Evolutionary conservation across 1,140 invertebrate genomes (phyloP).

Genomic region (Euura lappo): DNA sequence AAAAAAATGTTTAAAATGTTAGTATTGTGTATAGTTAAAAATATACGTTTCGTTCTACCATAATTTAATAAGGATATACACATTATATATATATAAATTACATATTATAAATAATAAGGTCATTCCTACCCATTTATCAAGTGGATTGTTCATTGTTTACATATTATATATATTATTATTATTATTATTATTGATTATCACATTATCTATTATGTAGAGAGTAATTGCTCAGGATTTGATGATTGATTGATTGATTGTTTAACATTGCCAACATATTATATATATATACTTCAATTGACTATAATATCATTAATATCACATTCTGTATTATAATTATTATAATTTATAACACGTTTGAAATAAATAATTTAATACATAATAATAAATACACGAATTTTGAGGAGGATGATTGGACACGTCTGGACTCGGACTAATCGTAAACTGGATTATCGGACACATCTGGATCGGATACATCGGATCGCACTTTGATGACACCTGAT

Average conservation of each 20-base stretch:
- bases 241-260: conserved; percentile 40
- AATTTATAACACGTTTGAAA: conserved; percentile 58
- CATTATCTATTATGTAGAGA: conserved; percentile 51
- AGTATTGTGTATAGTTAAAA: conserved; percentile 55
- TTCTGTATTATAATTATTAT: conserved; percentile 52
- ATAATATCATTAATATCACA: conserved; percentile 30
- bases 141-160: conserved; percentile 47
- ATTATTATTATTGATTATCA: conserved; percentile 40
- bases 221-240: conserved; percentile 50
- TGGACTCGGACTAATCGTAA: too few species aligned
- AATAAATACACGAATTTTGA: too few species aligned
- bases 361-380: conserved; percentile 40
- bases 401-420: too few species aligned
- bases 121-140: conserved; percentile 32
- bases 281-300: conserved; percentile 25
- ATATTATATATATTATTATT: conserved; percentile 39
- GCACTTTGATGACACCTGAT: too few species aligned
- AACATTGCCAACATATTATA: conserved; percentile 56
- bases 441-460: too few species aligned
- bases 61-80: conserved; percentile 30
- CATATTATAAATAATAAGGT: too few species aligned
- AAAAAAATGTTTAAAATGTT: conserved; percentile 51
- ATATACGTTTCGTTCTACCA: conserved; percentile 31
- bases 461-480: too few species aligned
- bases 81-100: too few species aligned